Evolutionary conservation across 1,140 invertebrate genomes (phyloP).

Genomic region (Alviniconcha marisindica): DNA sequence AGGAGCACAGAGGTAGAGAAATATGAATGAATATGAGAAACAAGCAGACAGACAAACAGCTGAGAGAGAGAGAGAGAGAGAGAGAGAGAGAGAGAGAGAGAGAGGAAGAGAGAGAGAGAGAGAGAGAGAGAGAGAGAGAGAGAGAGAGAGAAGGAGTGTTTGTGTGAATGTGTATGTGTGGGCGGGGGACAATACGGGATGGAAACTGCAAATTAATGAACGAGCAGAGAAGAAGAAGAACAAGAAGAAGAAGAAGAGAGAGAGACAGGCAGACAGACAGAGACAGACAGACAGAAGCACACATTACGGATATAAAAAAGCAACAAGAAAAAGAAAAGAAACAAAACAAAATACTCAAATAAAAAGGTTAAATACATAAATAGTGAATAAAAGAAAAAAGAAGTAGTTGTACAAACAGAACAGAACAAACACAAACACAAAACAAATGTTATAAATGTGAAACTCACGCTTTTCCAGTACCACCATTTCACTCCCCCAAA

Average conservation of each 20-base stretch:
- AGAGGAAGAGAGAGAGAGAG: neutral
- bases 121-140: neutral
- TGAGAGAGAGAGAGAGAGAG: no score
- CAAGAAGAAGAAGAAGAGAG: neutral
- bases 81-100: neutral
- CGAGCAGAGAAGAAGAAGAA: neutral
- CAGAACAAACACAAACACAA: no score
- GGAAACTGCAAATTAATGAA: neutral
- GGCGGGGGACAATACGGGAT: neutral
- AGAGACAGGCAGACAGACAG: neutral
- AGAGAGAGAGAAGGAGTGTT: neutral
- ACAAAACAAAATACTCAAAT: no score
- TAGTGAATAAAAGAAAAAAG: no score
- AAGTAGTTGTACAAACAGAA: no score
- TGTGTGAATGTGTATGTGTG: neutral
- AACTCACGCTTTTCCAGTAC: slow-evolving; percentile 27
- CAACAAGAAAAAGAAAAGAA: no score
- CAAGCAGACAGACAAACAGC: no score
- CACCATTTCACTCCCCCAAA: slow-evolving; percentile 17
- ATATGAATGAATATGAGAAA: no score
- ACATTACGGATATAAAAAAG: no score
- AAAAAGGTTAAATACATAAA: no score
- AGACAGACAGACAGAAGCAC: slow-evolving; percentile 3
- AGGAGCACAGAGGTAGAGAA: no score
- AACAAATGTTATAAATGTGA: neutral